phyloP scores from a whole-genome alignment of 2,888 invertebrate species.

The Eristalis pertinax region DNA sequence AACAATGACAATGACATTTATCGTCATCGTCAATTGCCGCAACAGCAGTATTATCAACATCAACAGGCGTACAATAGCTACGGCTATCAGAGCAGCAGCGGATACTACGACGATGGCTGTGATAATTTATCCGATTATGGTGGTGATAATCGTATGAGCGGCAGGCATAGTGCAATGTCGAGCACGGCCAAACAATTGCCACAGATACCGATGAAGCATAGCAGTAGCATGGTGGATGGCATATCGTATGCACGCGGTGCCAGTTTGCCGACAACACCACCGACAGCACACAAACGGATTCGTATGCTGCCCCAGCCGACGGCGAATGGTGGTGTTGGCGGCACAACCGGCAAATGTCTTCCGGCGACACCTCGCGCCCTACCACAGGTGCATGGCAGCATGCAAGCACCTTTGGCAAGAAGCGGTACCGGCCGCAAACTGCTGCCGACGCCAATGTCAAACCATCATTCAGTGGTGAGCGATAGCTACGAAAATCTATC shows the following conservation, averaged over 20 bases:
- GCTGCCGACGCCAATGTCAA: conserved; percentile 60
- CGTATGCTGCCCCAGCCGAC: conserved; percentile 75
- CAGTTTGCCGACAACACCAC: conserved; percentile 76
- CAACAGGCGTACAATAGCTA: conserved; percentile 7
- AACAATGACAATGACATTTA: conserved; percentile 65
- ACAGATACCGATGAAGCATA: conserved; percentile 75
- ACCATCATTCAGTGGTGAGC: conserved; percentile 3
- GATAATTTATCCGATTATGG: conserved; percentile 80
- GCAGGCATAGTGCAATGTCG: conserved; percentile 62
- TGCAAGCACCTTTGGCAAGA: conserved; percentile 74
- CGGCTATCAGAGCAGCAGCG: conserved; percentile 15
- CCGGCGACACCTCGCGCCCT: conserved; percentile 75
- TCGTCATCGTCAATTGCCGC: conserved; percentile 15
- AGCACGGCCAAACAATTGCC: conserved; percentile 76
- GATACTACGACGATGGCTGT: conserved; percentile 60
- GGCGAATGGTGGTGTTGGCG: conserved; percentile 84
- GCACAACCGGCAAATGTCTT: conserved; percentile 84
- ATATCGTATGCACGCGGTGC: conserved; percentile 75
- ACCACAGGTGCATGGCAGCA: conserved; percentile 74
- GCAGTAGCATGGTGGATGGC: conserved; percentile 77
- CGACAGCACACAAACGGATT: conserved; percentile 72
- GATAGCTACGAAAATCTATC: conserved; percentile 48
- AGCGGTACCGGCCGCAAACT: conserved; percentile 64
- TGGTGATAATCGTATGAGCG: conserved; percentile 56
- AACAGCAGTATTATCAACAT: neutral